A percentile compares a stretch with the other conserved stretches of the same genome.
These are phyloP conservation scores for Yponomeuta evonymella DNA, from an alignment of 2,888 invertebrate genomes.

Conservation along the genomic window DNA sequence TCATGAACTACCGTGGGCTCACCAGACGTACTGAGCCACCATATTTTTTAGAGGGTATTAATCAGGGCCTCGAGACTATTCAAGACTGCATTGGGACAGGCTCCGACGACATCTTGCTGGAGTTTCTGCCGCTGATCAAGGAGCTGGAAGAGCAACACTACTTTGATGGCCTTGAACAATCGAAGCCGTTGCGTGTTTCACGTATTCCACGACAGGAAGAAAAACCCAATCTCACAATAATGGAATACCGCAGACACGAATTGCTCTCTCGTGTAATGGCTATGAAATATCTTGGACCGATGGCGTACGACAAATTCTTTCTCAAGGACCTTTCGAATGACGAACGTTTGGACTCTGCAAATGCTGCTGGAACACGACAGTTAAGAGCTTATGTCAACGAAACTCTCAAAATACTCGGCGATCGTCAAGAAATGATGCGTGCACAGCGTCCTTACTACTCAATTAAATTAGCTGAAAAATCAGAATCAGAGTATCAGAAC, in stretches of 20 bases:
- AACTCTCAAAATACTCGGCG: slow-evolving; percentile 51
- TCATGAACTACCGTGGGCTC: slow-evolving; percentile 61
- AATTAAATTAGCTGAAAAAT: slow-evolving; percentile 58
- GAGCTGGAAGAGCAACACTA: slow-evolving; percentile 45
- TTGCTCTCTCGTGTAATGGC: slow-evolving; percentile 60
- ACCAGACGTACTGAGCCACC: slow-evolving; percentile 54
- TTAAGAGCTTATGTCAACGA: slow-evolving; percentile 44
- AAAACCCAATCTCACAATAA: slow-evolving; percentile 56
- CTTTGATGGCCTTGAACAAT: slow-evolving; percentile 22
- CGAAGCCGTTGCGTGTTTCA: slow-evolving; percentile 44
- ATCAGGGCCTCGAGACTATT: slow-evolving; percentile 64
- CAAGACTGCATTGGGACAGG: slow-evolving; percentile 66
- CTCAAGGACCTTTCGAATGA: slow-evolving; percentile 52
- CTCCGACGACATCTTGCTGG: slow-evolving; percentile 61
- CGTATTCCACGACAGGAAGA: slow-evolving; percentile 52
- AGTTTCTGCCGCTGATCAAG: slow-evolving; percentile 62
- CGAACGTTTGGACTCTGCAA: slow-evolving; percentile 54
- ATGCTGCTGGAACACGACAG: slow-evolving; percentile 47
- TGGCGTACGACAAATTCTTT: slow-evolving; percentile 70
- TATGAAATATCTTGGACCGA: slow-evolving; percentile 67
- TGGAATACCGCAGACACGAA: slow-evolving; percentile 56
- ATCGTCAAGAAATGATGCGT: slow-evolving; percentile 64
- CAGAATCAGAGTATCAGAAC: slow-evolving; percentile 57
- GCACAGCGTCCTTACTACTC: slow-evolving; percentile 65
- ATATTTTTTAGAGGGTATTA: slow-evolving; percentile 66